These are phyloP conservation scores for Ormyrus pomaceus DNA, from an alignment of 2,888 invertebrate genomes.

Conservation along the genomic window DNA sequence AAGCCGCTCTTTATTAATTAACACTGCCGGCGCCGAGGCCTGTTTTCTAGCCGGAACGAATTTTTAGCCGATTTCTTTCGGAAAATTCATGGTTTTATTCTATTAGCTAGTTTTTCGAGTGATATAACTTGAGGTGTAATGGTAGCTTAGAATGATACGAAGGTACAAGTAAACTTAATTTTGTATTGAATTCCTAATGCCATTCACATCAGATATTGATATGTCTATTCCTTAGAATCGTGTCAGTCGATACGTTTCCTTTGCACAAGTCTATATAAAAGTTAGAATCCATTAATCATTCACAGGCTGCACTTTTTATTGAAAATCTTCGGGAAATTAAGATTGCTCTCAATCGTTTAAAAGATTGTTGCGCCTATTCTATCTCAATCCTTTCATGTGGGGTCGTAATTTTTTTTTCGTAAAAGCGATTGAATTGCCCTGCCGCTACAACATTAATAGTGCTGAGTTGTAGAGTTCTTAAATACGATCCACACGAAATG, in stretches of 20 bases:
- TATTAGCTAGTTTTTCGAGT: no score
- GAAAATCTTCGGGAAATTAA: background rate
- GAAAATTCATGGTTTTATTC: no score
- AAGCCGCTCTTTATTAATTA: background rate
- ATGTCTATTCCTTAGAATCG: background rate
- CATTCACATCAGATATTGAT: slow-evolving; percentile 1
- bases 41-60: background rate
- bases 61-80: no score
- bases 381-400: no score
- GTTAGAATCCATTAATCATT: slow-evolving; percentile 27
- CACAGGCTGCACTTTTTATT: background rate
- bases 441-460: no score
- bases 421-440: no score
- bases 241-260: background rate
- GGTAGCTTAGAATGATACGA: no score
- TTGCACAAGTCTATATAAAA: background rate
- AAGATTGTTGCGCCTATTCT: background rate
- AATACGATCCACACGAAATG: no score
- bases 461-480: no score
- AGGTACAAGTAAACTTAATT: no score
- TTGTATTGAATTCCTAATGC: background rate
- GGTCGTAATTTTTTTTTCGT: no score
- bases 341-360: background rate
- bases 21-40: background rate
- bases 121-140: no score